phyloP scores from a whole-genome alignment of 2,888 invertebrate genomes.

The Lysandra coridon region DNA sequence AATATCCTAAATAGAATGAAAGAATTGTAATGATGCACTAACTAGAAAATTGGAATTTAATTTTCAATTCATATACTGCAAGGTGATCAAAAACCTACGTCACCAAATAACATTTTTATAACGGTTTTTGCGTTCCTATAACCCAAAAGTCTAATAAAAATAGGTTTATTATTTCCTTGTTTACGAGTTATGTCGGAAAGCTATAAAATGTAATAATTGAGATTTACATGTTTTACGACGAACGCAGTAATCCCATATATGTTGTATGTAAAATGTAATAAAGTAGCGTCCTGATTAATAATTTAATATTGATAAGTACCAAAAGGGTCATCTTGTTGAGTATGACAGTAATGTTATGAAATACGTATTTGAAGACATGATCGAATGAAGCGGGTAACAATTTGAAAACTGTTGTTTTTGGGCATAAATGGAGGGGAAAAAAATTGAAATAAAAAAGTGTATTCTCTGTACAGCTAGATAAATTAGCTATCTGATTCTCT shows the following conservation, averaged over 20 bases:
- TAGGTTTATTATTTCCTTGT: constrained; percentile 20
- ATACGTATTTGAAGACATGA: not conserved
- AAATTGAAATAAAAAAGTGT: too few species aligned
- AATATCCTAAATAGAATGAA: too few species aligned
- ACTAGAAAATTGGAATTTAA: too few species aligned
- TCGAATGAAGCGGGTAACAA: too few species aligned
- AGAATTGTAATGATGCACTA: too few species aligned
- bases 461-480: too few species aligned
- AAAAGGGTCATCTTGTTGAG: not conserved
- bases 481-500: too few species aligned
- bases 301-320: not conserved
- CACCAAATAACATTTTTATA: not conserved
- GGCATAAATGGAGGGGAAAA: too few species aligned
- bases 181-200: constrained; percentile 1
- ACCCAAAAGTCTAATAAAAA: not conserved
- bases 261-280: not conserved
- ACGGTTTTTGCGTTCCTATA: not conserved
- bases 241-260: not conserved
- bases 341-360: not conserved
- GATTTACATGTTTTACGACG: constrained; percentile 18
- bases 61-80: too few species aligned
- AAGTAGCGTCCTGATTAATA: not conserved
- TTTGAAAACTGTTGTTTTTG: too few species aligned
- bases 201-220: constrained; percentile 1
- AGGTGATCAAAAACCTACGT: not conserved